These are phyloP conservation scores for Ophraella communa DNA, from an alignment of 2,888 invertebrate species.

Conservation along the genomic window DNA sequence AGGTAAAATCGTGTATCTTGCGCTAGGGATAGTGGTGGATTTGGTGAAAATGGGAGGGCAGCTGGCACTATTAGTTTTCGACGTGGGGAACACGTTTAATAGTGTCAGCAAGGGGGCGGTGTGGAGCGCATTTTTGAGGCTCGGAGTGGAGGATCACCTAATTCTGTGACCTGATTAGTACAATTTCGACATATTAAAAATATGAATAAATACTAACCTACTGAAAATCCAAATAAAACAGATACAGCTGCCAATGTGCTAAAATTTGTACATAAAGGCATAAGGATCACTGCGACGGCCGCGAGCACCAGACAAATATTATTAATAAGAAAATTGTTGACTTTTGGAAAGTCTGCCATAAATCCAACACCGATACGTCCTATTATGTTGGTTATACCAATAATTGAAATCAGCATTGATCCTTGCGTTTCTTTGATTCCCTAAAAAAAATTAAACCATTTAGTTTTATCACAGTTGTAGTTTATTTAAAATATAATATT, in stretches of 20 bases:
- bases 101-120: too few species aligned
- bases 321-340: constrained; percentile 90
- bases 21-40: too few species aligned
- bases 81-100: too few species aligned
- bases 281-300: constrained; percentile 81
- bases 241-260: constrained; percentile 79
- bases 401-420: constrained; percentile 78
- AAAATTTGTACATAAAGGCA: constrained; percentile 83
- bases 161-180: too few species aligned
- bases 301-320: constrained; percentile 90
- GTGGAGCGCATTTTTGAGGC: too few species aligned
- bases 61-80: too few species aligned
- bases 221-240: constrained; percentile 88
- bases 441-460: constrained; percentile 59
- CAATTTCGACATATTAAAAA: too few species aligned
- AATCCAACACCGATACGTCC: constrained; percentile 90
- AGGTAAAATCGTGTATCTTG: too few species aligned
- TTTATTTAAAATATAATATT: background rate
- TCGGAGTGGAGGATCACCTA: too few species aligned
- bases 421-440: constrained; percentile 75
- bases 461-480: background rate
- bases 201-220: constrained; percentile 67
- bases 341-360: constrained; percentile 89
- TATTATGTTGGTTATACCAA: constrained; percentile 92
- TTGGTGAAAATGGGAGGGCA: too few species aligned